Evolutionary conservation across 2,113 vertebrate species (phyloP).

Genomic region (Pyxicephalus adspersus): DNA sequence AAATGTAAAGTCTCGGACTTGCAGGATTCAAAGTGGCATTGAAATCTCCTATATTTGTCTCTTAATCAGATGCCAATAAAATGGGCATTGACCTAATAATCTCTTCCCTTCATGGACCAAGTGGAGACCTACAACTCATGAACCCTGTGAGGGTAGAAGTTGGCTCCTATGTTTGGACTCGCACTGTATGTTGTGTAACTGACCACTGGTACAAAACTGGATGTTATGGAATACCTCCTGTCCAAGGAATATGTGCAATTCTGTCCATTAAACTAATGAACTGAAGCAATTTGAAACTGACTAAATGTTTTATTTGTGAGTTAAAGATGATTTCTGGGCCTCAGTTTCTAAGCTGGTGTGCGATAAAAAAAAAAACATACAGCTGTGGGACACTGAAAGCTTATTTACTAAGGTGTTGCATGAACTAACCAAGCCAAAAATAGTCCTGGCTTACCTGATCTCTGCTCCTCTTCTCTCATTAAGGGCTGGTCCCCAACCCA

Average conservation of each 20-base stretch:
- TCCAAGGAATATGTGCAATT: conserved; percentile 25
- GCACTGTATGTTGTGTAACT: conserved; percentile 34
- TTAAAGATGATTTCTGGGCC: too few species aligned
- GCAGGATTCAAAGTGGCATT: not conserved
- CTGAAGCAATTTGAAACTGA: not conserved
- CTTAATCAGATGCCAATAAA: not conserved
- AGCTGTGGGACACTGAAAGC: too few species aligned
- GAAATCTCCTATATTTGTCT: not conserved
- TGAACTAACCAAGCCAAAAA: too few species aligned
- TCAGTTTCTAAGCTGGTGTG: too few species aligned
- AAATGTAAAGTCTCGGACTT: not conserved
- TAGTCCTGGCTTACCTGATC: too few species aligned
- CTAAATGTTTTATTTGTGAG: too few species aligned
- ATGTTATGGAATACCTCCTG: conserved; percentile 30
- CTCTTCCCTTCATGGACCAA: not conserved
- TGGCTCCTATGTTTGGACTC: not conserved
- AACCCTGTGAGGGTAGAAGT: conserved; percentile 31
- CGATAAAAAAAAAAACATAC: too few species aligned
- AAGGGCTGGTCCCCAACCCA: too few species aligned
- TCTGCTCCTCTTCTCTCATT: too few species aligned
- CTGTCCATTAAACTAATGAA: conserved; percentile 38
- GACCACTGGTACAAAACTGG: conserved; percentile 24
- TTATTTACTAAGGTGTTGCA: too few species aligned
- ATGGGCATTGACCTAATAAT: not conserved
- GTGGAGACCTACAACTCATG: conserved; percentile 21